Percentiles rank a stretch among this genome's conserved stretches.
Evolutionary conservation across 2,888 invertebrate genomes (phyloP).

Genomic region (Spialia ferax): DNA sequence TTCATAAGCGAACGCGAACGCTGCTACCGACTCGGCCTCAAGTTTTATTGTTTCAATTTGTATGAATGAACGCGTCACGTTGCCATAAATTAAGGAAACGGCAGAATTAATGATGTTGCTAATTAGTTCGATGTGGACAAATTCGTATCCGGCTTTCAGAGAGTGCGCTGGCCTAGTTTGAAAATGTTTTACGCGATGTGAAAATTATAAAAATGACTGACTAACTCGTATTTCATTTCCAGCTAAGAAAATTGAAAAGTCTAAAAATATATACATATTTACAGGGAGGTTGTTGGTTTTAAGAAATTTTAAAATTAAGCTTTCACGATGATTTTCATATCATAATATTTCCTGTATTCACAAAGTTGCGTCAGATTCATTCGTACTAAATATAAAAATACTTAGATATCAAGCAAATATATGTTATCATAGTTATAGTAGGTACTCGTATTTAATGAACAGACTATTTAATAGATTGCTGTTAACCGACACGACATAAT

Average conservation of each 20-base stretch:
- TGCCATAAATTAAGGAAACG: slow-evolving; percentile 36
- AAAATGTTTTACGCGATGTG: slow-evolving; percentile 4
- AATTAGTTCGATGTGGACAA: slow-evolving; percentile 35
- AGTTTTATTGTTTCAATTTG: slow-evolving; percentile 39
- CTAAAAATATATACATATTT: too few relatives aligned
- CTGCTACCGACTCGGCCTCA: slow-evolving; percentile 8
- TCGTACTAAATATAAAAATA: too few relatives aligned
- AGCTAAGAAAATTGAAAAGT: too few relatives aligned
- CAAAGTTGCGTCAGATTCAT: too few relatives aligned
- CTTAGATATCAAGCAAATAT: too few relatives aligned
- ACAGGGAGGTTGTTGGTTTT: too few relatives aligned
- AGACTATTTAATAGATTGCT: background rate
- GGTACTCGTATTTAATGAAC: too few relatives aligned
- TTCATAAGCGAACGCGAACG: slow-evolving; percentile 9
- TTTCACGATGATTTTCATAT: too few relatives aligned
- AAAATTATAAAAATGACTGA: background rate
- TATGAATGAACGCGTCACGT: slow-evolving; percentile 37
- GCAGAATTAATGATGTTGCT: slow-evolving; percentile 35
- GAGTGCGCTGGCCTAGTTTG: slow-evolving; percentile 4
- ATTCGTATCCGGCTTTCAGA: slow-evolving; percentile 25
- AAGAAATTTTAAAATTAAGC: too few relatives aligned
- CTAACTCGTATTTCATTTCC: background rate
- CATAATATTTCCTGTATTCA: too few relatives aligned
- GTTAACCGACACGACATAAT: too few relatives aligned
- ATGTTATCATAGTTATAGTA: too few relatives aligned